Base-by-base conservation (phyloP, 1,140 invertebrate genomes). In the Conus ventricosus region DNA sequence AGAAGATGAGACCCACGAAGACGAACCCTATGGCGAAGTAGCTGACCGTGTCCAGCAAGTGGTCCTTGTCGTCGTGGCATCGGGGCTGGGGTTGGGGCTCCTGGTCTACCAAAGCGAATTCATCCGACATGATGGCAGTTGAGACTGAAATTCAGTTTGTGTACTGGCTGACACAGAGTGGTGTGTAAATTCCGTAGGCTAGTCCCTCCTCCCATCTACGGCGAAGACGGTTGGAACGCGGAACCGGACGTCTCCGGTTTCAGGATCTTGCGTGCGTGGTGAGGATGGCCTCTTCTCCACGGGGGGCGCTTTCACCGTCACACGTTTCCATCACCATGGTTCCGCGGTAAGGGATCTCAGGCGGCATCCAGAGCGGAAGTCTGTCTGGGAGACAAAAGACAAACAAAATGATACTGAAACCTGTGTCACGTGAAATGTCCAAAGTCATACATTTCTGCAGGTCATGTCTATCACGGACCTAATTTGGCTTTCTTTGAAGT, bases 21-120 rank as follows among this genome's bases (percentile, higher is more conserved):
- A 88, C 89, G 54, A 85, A 57, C 7, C 55, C 83, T 10, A 90
- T 75, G 63, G 89, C 89, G 27, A 88, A 75, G 55, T 87, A 78
- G 54, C 85, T 87, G 71, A 87, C 60, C 17, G 23, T 23, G 85
- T 78, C 85, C 85, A 57, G 39, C 7, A 80, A 6, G 54, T 13
- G 17, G 15, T 87, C 75, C 25, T 7, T 84, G 55, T 54, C 23
- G 0, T 23, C 5, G 20, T 23, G 51, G 53, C 81, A 83, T n/a
- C 17, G 23, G 25, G 81, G 7, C 5, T 55, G 10, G 0, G 10
- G 20, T 5, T 60, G 23, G 11, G 53, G 20, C 7, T 84, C 82
- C 8, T 5, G 8, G 2, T 60, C 54, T 55, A 84, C 82, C n/a
- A 84, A 55, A 27, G 54, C 5, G 4, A 60, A 23, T 25, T 67